These are phyloP conservation scores for Pangasius macronema DNA, from an alignment of 2,797 vertebrate genomes.

Conservation along the genomic window DNA sequence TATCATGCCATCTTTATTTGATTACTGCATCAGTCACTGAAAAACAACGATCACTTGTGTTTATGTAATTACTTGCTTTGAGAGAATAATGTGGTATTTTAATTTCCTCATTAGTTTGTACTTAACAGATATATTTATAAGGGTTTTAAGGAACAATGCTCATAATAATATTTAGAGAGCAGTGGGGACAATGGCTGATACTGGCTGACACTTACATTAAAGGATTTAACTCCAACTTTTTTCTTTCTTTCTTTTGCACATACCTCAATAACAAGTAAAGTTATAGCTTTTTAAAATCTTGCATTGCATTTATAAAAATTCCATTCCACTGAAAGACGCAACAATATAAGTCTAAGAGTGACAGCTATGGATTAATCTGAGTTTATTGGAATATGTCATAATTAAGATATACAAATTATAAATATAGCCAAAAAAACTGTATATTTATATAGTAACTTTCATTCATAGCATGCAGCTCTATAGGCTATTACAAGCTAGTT, in stretches of 20 bases:
- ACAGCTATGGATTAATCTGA: background rate
- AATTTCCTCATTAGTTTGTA: background rate
- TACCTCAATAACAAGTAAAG: background rate
- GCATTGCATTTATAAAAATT: background rate
- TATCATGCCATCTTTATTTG: background rate
- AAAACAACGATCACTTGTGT: background rate
- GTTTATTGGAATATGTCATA: background rate
- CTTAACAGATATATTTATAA: background rate
- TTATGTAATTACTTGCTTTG: background rate
- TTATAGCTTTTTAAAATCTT: background rate
- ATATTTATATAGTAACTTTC: background rate
- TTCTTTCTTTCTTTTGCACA: background rate
- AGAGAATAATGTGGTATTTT: background rate
- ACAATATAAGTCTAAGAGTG: background rate
- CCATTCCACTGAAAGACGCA: background rate
- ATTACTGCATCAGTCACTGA: constrained; percentile 1
- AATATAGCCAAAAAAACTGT: background rate
- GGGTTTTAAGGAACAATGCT: background rate
- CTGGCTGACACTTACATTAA: background rate
- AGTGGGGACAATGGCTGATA: background rate
- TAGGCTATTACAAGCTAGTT: background rate
- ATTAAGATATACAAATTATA: background rate
- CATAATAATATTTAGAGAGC: background rate
- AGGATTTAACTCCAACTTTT: background rate
- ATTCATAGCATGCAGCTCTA: background rate